These are phyloP conservation scores for Scaptomyza reducta DNA, from an alignment of 2,888 invertebrate species.

Conservation along the genomic window DNA sequence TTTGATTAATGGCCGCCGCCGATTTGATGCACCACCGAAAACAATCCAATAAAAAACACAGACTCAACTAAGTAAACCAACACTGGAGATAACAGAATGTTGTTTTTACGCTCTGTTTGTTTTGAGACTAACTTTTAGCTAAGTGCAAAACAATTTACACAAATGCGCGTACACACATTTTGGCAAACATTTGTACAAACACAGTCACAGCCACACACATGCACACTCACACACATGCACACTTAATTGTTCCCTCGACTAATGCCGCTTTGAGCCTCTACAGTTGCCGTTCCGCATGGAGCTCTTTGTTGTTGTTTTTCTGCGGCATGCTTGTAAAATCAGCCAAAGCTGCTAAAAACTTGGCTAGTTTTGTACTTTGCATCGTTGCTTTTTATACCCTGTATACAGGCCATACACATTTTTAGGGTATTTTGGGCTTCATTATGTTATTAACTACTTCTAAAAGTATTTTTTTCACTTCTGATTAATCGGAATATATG, in stretches of 20 bases:
- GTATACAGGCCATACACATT: not conserved
- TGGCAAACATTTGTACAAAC: constrained; percentile 20
- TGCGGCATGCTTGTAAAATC: constrained; percentile 62
- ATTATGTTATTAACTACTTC: not conserved
- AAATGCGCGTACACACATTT: constrained; percentile 58
- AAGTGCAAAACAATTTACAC: constrained; percentile 81
- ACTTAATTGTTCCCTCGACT: constrained; percentile 71
- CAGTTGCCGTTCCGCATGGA: constrained; percentile 7
- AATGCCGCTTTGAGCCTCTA: constrained; percentile 36
- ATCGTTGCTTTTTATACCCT: constrained; percentile 35
- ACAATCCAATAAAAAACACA: constrained; percentile 19
- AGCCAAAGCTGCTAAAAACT: constrained; percentile 68
- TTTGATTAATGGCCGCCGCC: constrained; percentile 68
- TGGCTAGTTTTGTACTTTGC: constrained; percentile 37
- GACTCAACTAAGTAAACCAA: constrained; percentile 64
- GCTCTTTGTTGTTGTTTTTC: constrained; percentile 45
- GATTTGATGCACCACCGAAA: constrained; percentile 46
- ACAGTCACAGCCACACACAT: constrained; percentile 24
- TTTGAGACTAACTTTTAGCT: constrained; percentile 71
- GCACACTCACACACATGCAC: constrained; percentile 28
- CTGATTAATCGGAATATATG: not conserved
- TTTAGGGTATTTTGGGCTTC: constrained; percentile 2
- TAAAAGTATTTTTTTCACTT: not conserved
- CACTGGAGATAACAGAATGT: constrained; percentile 63
- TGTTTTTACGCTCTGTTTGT: constrained; percentile 69